phyloP scores from a whole-genome alignment of 2,113 vertebrate species.

The Chaetodon auriga region DNA sequence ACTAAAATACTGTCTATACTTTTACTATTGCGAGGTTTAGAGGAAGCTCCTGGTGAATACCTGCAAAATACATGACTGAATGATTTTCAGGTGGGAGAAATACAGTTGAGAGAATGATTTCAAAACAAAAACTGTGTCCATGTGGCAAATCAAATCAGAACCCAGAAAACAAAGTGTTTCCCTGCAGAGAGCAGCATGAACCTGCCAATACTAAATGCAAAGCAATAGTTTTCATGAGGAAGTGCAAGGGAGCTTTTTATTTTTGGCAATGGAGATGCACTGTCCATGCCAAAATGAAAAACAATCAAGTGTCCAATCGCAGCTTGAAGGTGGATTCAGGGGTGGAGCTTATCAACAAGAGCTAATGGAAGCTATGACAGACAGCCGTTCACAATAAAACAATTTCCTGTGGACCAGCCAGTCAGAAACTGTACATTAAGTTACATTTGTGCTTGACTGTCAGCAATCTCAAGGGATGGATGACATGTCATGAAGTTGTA shows the following conservation, averaged over 20 bases:
- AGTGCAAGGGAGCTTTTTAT: neutral
- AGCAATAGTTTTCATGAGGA: neutral
- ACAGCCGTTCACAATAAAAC: neutral
- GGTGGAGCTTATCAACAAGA: neutral
- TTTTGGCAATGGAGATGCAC: too few species aligned
- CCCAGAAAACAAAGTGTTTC: neutral
- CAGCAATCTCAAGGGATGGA: too few species aligned
- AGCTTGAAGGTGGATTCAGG: neutral
- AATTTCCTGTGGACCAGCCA: neutral
- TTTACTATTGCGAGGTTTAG: neutral
- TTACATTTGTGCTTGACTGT: too few species aligned
- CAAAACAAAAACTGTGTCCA: constrained; percentile 1
- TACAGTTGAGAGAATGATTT: neutral
- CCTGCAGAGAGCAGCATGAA: neutral
- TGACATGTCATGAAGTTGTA: too few species aligned
- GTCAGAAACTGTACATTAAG: neutral
- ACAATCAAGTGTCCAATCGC: neutral
- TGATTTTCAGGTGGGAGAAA: neutral
- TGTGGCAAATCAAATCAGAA: neutral
- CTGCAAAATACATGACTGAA: constrained; percentile 5
- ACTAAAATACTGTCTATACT: neutral
- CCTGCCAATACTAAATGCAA: neutral
- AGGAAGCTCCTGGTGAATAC: neutral
- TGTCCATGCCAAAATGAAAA: neutral
- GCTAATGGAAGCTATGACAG: neutral